phyloP scores from a whole-genome alignment of 2,113 vertebrate genomes.

The Limanda limanda region DNA sequence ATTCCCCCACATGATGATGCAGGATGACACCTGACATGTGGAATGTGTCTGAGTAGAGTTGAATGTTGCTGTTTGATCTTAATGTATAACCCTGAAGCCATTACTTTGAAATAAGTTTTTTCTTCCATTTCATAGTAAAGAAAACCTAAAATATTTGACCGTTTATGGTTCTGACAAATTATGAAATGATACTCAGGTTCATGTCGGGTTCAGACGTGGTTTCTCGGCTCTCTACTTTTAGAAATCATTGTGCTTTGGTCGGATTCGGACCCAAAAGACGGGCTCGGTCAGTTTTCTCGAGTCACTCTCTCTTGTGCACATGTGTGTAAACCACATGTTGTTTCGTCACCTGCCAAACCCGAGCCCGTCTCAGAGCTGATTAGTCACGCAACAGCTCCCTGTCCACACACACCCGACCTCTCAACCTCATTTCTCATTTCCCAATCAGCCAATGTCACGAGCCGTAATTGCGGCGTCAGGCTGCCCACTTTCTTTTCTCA shows the following conservation, averaged over 20 bases:
- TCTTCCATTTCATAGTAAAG: too few relatives aligned
- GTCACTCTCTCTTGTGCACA: neutral
- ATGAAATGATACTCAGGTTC: too few relatives aligned
- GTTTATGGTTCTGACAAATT: too few relatives aligned
- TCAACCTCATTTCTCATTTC: constrained; percentile 66
- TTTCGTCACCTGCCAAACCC: constrained; percentile 11
- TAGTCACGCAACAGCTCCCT: constrained; percentile 63
- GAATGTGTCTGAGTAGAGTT: neutral
- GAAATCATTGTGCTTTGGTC: too few relatives aligned
- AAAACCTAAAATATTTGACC: too few relatives aligned
- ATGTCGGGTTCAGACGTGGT: too few relatives aligned
- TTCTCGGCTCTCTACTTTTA: too few relatives aligned
- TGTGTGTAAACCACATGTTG: neutral
- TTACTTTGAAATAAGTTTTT: too few relatives aligned
- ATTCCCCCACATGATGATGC: neutral
- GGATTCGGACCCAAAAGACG: too few relatives aligned
- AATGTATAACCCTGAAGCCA: too few relatives aligned
- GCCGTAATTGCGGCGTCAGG: constrained; percentile 68
- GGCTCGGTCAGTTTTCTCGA: too few relatives aligned
- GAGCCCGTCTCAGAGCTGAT: constrained; percentile 40
- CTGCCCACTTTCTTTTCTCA: constrained; percentile 53
- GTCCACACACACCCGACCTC: constrained; percentile 58
- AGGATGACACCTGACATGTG: neutral
- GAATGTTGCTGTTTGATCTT: neutral
- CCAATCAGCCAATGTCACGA: constrained; percentile 68